Evolutionary conservation across 2,888 invertebrate genomes (phyloP).

Genomic region (Andrena haemorrhoa): DNA sequence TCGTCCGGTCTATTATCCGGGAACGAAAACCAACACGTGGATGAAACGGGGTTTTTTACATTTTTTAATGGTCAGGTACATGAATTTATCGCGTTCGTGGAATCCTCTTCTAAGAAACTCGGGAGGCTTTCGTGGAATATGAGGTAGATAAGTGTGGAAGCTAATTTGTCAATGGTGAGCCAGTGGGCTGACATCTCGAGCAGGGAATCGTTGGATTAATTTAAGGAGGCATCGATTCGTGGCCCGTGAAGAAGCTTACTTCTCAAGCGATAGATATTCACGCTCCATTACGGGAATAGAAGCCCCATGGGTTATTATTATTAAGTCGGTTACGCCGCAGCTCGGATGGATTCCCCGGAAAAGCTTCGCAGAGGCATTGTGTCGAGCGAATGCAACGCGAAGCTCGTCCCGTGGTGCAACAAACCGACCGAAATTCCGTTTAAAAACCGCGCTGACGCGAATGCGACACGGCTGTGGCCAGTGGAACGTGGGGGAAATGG

Average conservation of each 20-base stretch:
- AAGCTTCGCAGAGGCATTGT: slow-evolving; percentile 9
- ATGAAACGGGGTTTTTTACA: neutral
- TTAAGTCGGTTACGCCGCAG: slow-evolving; percentile 16
- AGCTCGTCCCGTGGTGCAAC: neutral
- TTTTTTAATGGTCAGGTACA: no score
- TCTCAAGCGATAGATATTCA: slow-evolving; percentile 18
- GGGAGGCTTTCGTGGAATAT: no score
- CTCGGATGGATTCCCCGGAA: slow-evolving; percentile 25
- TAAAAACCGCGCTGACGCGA: no score
- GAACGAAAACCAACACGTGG: neutral
- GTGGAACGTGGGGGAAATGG: no score
- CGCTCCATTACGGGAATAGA: slow-evolving; percentile 40
- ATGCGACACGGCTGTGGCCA: no score
- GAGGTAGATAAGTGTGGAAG: neutral
- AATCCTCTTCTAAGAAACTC: no score
- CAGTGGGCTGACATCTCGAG: neutral
- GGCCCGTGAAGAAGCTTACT: no score
- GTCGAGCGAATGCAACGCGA: slow-evolving; percentile 4
- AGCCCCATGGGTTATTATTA: slow-evolving; percentile 30
- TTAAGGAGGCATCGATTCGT: neutral
- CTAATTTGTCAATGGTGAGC: neutral
- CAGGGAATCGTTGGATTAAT: neutral
- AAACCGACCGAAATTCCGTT: neutral
- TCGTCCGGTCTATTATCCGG: neutral
- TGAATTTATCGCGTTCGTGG: no score